Percentiles rank a stretch among this genome's conserved stretches.
Conservation (phyloP, 2,888 invertebrate species). For the Lasius platythorax region DNA sequence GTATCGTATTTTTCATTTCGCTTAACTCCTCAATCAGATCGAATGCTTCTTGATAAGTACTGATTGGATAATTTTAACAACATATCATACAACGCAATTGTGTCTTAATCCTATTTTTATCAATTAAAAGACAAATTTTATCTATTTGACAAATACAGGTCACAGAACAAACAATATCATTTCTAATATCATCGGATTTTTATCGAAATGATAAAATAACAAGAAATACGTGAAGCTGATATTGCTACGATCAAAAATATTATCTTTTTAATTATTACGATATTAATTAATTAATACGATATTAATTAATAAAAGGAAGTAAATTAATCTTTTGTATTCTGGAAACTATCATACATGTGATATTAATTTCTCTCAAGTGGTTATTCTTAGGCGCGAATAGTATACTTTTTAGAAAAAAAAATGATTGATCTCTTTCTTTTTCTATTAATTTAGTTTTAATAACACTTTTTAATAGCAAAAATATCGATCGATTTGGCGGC, state of each 20-base stretch:
- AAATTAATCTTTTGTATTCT: neutral
- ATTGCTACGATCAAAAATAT: neutral
- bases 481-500: neutral
- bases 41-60: neutral
- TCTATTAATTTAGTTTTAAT: neutral
- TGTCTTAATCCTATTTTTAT: neutral
- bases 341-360: neutral
- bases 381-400: neutral
- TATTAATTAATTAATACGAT: no score
- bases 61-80: neutral
- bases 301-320: no score
- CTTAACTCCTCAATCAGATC: slow-evolving; percentile 8
- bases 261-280: neutral
- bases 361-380: neutral
- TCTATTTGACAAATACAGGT: neutral
- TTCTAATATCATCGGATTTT: neutral
- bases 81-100: neutral
- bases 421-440: neutral
- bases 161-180: neutral
- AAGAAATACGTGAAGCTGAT: neutral
- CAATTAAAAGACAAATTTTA: neutral
- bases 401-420: neutral
- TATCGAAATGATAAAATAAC: slow-evolving; percentile 18
- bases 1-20: neutral
- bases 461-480: neutral